Evolutionary conservation across 1,140 invertebrate genomes (phyloP).

Genomic region (Palaemon carinicauda): DNA sequence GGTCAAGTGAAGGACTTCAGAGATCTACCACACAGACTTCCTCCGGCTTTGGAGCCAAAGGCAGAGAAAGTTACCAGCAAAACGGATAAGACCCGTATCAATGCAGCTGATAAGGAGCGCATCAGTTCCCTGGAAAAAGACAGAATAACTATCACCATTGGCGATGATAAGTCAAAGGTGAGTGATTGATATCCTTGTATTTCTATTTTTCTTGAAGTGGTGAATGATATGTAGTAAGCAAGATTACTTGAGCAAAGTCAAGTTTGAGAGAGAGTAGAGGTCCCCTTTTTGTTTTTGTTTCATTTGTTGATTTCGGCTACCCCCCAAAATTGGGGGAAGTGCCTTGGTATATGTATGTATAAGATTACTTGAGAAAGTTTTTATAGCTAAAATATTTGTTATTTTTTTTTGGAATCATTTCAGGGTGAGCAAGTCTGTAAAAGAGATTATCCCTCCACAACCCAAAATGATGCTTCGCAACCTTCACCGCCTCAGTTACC

Average conservation of each 20-base stretch:
- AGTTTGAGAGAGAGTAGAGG: too few relatives aligned
- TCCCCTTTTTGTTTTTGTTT: too few relatives aligned
- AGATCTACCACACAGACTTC: conserved; percentile 38
- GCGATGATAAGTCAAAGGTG: background rate
- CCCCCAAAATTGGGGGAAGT: too few relatives aligned
- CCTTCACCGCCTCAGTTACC: conserved; percentile 65
- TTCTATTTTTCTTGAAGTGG: too few relatives aligned
- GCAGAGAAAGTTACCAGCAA: conserved; percentile 37
- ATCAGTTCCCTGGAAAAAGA: background rate
- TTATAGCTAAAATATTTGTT: background rate
- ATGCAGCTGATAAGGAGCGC: conserved; percentile 4
- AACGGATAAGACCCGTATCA: conserved; percentile 35
- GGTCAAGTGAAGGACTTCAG: conserved; percentile 39
- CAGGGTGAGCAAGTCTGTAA: conserved; percentile 5
- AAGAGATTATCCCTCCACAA: conserved; percentile 46
- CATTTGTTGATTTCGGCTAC: too few relatives aligned
- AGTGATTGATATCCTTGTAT: background rate
- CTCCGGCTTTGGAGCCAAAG: conserved; percentile 40
- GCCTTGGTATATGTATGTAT: too few relatives aligned
- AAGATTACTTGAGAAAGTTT: too few relatives aligned
- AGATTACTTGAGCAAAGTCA: too few relatives aligned
- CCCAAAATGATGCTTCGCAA: conserved; percentile 32
- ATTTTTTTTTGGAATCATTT: background rate
- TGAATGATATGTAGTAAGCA: too few relatives aligned
- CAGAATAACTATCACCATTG: background rate